These are phyloP conservation scores for Myripristis murdjan DNA, from an alignment of 2,797 vertebrate genomes.

Conservation along the genomic window DNA sequence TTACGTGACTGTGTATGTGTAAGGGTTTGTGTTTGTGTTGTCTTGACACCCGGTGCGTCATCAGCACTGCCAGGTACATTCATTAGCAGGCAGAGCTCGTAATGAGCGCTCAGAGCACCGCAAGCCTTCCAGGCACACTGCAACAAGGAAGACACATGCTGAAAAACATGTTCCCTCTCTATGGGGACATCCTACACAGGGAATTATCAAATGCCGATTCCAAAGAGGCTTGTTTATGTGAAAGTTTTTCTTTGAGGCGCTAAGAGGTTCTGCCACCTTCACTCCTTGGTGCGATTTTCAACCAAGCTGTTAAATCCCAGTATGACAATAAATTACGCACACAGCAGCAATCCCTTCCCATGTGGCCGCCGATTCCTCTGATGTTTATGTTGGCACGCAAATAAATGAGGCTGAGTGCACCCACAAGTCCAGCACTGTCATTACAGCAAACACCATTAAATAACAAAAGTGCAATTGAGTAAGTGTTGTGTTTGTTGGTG, in stretches of 20 bases:
- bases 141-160: slow-evolving; percentile 35
- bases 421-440: slow-evolving; percentile 69
- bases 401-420: slow-evolving; percentile 62
- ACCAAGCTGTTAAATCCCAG: slow-evolving; percentile 62
- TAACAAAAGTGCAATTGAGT: slow-evolving; percentile 44
- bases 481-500: slow-evolving; percentile 35
- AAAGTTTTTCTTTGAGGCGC: slow-evolving; percentile 56
- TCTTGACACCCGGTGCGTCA: slow-evolving; percentile 42
- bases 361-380: slow-evolving; percentile 32
- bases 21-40: slow-evolving; percentile 41
- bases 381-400: slow-evolving; percentile 68
- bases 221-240: slow-evolving; percentile 58
- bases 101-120: slow-evolving; percentile 51
- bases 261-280: slow-evolving; percentile 67
- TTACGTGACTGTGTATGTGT: slow-evolving; percentile 10
- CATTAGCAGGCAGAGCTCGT: slow-evolving; percentile 63
- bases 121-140: slow-evolving; percentile 28
- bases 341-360: slow-evolving; percentile 43
- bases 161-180: slow-evolving; percentile 39
- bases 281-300: slow-evolving; percentile 48
- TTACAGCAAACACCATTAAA: slow-evolving; percentile 65
- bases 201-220: slow-evolving; percentile 26
- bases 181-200: slow-evolving; percentile 20
- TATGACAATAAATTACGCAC: slow-evolving; percentile 70
- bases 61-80: slow-evolving; percentile 44